Evolutionary conservation across 2,797 vertebrate genomes (phyloP), one percentile per base, ranked within the genome.

Genomic region (Pangasius krempfi): DNA sequence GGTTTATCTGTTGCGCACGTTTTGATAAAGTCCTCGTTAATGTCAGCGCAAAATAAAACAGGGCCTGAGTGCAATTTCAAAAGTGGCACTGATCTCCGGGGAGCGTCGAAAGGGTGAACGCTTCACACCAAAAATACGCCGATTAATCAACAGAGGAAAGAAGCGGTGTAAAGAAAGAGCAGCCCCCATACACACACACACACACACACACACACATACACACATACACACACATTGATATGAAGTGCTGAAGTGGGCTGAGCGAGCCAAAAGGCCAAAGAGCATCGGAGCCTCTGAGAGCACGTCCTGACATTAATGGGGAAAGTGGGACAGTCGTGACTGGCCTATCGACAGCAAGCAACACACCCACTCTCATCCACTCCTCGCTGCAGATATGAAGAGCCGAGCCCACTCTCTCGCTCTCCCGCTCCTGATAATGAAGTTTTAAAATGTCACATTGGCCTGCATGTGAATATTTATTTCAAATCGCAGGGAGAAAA

Each of bases 131-230:
- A 81, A 92, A 93, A 90, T 89, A 90, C 13, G 88, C 73, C 70
- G 5, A 93, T 94, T 95, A 94, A 95, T 95, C 93, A 95, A 91
- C 93, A 94, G 91, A 93, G 91, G 92, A 92, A 93, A 92, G 25
- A 20, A 33, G 60, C 47, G 93, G 92, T 91, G 91, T 86, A 90
- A 93, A 92, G 94, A 94, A 93, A 86, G 70, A 88, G 90, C 91
- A 92, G 75, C 92, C 93, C 91, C 70, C 89, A 58, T 54, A n/a
- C n/a, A n/a, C n/a, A n/a, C n/a, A n/a, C 90, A 86, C 90, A 92
- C 94, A 5, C 78, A 75, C 72, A 47, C 37, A 72, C 72, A 47
- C 40, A 70, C 70, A 72, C 70, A 44, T 20, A 44, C 70, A 72
- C 72, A 54, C 52, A 37, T 52, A 25, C 52, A 58, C 79, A 81